Evolutionary conservation across 2,113 vertebrate genomes (phyloP), one percentile per base, ranked within the genome.

Genomic region (Trochalopteron elliotii): DNA sequence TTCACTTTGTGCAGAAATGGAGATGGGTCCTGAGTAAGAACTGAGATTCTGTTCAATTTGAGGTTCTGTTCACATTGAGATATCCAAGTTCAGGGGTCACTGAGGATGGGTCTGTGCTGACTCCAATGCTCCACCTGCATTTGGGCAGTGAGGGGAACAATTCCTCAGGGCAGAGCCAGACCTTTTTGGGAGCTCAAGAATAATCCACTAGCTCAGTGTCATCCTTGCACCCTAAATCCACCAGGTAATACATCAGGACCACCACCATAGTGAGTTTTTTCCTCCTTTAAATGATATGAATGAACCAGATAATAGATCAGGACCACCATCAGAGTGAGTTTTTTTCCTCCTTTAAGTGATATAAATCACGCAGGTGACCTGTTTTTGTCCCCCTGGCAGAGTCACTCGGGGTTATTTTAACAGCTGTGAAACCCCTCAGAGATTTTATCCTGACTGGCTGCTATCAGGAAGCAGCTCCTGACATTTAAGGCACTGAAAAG

Each of bases 401-500:
- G 33, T 6, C 55, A 40, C 74, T 37, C 3, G 11, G 59, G 63
- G 52, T 90, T 77, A 17, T 65, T 95, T 89, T 89, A 86, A 49
- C 87, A 91, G 64, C 77, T 74, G 13, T 21, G 72, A 80, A 81
- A 45, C 39, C 64, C 87, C 87, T 75, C 30, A 3, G 89, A 44
- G 94, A 14, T 89, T 83, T 87, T 47, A 24, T 65, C 90, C 61
- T 15, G 35, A 30, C 49, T 70, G 76, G 68, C 45, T 55, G 68
- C 68, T 57, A 4, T 47, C 68, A 47, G 80, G 61, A 74, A 69
- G 37, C 45, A 88, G 52, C 45, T 67, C 53, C 49, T 86, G 86
- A 67, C 19, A 45, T 55, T 83, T 63, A 81, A 81, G 60, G 80
- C 60, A 20, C 47, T 81, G 77, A 44, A 68, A 93, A 91, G 40